These are phyloP conservation scores for Lamprologus tigripictilis DNA, from an alignment of 2,113 vertebrate genomes.

Conservation along the genomic window DNA sequence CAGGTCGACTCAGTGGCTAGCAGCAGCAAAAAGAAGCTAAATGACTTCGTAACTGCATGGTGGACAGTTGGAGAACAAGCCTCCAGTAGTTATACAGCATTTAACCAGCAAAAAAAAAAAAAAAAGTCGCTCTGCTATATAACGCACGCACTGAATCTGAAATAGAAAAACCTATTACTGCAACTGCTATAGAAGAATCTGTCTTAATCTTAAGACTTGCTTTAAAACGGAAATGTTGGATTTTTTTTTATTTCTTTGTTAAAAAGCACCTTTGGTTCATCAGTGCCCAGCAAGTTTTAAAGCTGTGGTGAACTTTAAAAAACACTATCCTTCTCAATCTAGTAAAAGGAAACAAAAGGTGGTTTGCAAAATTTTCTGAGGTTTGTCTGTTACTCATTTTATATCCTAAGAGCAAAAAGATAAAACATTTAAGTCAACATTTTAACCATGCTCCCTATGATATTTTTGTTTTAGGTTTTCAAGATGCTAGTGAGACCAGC, in stretches of 20 bases:
- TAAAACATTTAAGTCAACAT: neutral
- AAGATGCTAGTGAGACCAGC: neutral
- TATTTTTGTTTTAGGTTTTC: neutral
- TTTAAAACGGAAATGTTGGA: neutral
- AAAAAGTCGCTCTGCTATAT: neutral
- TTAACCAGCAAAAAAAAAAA: neutral
- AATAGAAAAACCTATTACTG: neutral
- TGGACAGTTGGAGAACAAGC: neutral
- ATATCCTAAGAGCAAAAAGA: neutral
- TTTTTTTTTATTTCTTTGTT: neutral
- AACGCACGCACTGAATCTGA: neutral
- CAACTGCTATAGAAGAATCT: neutral
- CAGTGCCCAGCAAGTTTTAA: neutral
- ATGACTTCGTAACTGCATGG: neutral
- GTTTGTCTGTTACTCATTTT: neutral
- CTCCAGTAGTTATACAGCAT: neutral
- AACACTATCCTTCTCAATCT: neutral
- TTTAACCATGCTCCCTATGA: neutral
- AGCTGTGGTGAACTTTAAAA: neutral
- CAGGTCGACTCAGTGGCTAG: neutral
- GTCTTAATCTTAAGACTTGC: neutral
- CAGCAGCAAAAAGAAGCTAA: neutral
- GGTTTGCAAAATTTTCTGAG: neutral
- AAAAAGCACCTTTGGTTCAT: neutral
- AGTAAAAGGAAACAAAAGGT: neutral